These are phyloP conservation scores for Xenops minutus DNA, from an alignment of 2,797 vertebrate species.

Conservation along the genomic window DNA sequence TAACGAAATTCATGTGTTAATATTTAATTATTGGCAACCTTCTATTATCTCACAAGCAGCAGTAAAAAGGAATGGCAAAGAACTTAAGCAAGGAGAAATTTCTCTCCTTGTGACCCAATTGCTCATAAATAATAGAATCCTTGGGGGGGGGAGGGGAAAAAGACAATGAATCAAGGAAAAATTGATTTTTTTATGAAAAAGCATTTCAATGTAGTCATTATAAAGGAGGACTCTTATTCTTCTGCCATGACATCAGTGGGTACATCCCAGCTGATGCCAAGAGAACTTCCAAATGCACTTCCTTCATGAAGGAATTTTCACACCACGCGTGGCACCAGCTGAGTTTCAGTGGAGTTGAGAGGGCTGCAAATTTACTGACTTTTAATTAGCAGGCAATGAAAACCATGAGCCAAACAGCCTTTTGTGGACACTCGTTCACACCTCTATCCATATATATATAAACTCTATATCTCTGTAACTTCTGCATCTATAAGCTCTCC, in stretches of 20 bases:
- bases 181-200: neutral
- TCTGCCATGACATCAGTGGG: neutral
- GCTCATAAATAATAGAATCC: neutral
- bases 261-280: neutral
- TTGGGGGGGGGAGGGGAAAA: neutral
- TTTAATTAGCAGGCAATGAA: neutral
- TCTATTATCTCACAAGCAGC: neutral
- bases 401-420: neutral
- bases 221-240: neutral
- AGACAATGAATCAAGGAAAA: neutral
- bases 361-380: neutral
- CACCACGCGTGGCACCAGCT: neutral
- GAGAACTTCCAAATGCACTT: neutral
- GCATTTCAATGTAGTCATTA: neutral
- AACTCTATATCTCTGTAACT: neutral
- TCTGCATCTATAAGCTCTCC: neutral
- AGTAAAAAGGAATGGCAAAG: neutral
- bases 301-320: neutral
- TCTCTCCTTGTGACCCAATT: neutral
- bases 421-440: neutral
- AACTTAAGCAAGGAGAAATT: neutral
- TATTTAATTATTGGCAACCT: neutral
- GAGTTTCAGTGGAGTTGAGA: neutral
- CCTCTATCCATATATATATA: neutral
- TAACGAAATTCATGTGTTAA: neutral